A percentile compares a stretch with the other conserved stretches of the same genome.
Evolutionary conservation across 2,797 vertebrate species (phyloP).

Genomic region (Schizopygopsis pylzovi): DNA sequence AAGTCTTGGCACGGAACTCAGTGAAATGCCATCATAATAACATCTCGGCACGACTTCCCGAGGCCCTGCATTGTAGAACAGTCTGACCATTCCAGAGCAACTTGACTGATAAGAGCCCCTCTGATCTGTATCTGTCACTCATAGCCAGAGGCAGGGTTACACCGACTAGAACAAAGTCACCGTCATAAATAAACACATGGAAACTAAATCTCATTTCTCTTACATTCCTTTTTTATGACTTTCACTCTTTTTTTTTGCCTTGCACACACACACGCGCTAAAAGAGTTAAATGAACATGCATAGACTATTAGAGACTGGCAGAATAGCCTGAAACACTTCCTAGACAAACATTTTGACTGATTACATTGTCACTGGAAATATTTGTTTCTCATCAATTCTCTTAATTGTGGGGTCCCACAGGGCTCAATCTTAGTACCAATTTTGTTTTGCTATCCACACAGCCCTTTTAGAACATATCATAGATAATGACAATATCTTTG

Average conservation of each 20-base stretch:
- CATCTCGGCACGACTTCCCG: constrained; percentile 55
- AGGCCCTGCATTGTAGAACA: constrained; percentile 50
- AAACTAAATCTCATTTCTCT: constrained; percentile 24
- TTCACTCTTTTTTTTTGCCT: constrained; percentile 25
- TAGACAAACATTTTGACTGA: constrained; percentile 46
- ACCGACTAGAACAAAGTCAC: constrained; percentile 46
- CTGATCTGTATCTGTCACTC: constrained; percentile 81
- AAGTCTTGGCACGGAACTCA: constrained; percentile 56
- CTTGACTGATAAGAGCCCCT: constrained; percentile 72
- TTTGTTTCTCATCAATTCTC: constrained; percentile 41
- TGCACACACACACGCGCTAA: not conserved
- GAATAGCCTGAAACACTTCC: constrained; percentile 34
- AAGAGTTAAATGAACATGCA: constrained; percentile 2
- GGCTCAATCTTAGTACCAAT: constrained; percentile 43
- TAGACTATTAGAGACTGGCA: constrained; percentile 4
- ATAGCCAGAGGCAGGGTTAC: constrained; percentile 70
- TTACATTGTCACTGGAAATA: constrained; percentile 12
- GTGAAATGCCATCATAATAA: constrained; percentile 62
- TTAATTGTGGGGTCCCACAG: constrained; percentile 50
- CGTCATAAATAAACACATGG: constrained; percentile 53
- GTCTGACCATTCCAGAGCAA: constrained; percentile 56
- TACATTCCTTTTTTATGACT: constrained; percentile 23
- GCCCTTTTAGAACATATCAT: constrained; percentile 16
- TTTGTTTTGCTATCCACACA: constrained; percentile 19
- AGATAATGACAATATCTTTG: constrained; percentile 49